These are phyloP conservation scores for Triplophysa yarkandensis DNA, from an alignment of 2,797 vertebrate species.

Conservation along the genomic window DNA sequence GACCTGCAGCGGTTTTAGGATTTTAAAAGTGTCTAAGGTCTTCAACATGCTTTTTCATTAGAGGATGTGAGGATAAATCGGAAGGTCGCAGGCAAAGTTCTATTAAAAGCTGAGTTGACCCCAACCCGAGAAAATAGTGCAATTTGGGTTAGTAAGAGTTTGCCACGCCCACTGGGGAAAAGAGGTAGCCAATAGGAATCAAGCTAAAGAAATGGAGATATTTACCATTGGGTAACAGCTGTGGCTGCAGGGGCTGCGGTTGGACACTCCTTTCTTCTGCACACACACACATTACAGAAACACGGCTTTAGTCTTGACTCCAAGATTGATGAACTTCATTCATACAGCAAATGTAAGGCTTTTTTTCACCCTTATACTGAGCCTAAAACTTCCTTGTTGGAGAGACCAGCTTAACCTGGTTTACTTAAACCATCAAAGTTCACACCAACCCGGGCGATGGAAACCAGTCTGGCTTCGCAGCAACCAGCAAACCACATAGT, in stretches of 20 bases:
- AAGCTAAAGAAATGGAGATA: slow-evolving; percentile 83
- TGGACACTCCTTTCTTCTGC: slow-evolving; percentile 98
- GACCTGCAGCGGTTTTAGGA: background rate
- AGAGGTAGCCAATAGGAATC: slow-evolving; percentile 68
- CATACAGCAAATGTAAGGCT: background rate
- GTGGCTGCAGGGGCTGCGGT: slow-evolving; percentile 88
- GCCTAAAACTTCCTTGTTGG: background rate
- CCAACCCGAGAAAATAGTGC: slow-evolving; percentile 32
- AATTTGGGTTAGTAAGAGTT: slow-evolving; percentile 67
- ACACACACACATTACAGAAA: slow-evolving; percentile 77
- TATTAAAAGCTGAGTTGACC: slow-evolving; percentile 36
- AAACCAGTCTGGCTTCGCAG: background rate
- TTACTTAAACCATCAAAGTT: slow-evolving; percentile 1
- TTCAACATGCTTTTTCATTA: slow-evolving; percentile 18
- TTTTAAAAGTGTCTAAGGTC: background rate
- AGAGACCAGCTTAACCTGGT: background rate
- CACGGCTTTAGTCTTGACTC: slow-evolving; percentile 75
- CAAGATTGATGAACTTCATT: slow-evolving; percentile 55
- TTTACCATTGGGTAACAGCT: slow-evolving; percentile 99
- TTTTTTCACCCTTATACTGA: background rate
- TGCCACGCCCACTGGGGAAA: slow-evolving; percentile 71
- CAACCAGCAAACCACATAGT: background rate
- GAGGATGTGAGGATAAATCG: background rate
- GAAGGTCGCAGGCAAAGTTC: background rate
- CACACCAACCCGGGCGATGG: background rate